Evolutionary conservation across 2,888 invertebrate genomes (phyloP), one percentile per base, ranked within the genome.

Genomic region (Oegoconia quadripuncta): DNA sequence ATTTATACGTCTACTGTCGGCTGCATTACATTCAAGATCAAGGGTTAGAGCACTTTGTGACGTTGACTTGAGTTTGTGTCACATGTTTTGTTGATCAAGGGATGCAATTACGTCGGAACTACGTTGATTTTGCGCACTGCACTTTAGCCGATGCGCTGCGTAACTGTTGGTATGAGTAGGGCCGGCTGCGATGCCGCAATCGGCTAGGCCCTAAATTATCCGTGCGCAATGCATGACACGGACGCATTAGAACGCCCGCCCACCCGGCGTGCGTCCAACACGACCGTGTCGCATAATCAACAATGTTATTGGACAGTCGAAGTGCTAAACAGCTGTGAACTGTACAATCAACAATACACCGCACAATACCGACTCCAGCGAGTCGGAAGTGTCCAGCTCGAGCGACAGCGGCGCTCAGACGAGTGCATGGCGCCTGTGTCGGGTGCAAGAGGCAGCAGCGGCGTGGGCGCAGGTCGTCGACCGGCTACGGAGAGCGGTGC

Each of bases 401-500:
- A 25, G 25, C 25, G 27, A 12, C 27, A 3, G 23, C 15, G 15
- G 28, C 9, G 9, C 16, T 7, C 12, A 22, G 32, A 34, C 28
- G 39, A 44, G 41, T 36, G 46, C 46, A 38, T 41, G 43, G 46
- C 40, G 43, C 37, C 42, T 40, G 40, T 39, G 45, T 69, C 71
- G 75, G 74, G 76, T 82, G 80, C 77, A 81, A 72, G 72, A 66
- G 62, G 62, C 58, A n/a, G 53, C 38, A 50, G 49, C 52, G 46
- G 69, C 73, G 83, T 74, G 70, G 78, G 78, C 69, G 77, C 70
- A 66, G 86, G 82, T 84, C 86, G 80, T 71, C 82, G 84, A 86
- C 84, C 84, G 74, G 63, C 57, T 71, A 73, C 76, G 61, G 63
- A 64, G 67, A 55, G 55, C 61, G 56, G 56, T 52, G 64, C 54